These are phyloP conservation scores for Chromoteleia sp. DNA, from an alignment of 2,888 invertebrate genomes.

Conservation along the genomic window DNA sequence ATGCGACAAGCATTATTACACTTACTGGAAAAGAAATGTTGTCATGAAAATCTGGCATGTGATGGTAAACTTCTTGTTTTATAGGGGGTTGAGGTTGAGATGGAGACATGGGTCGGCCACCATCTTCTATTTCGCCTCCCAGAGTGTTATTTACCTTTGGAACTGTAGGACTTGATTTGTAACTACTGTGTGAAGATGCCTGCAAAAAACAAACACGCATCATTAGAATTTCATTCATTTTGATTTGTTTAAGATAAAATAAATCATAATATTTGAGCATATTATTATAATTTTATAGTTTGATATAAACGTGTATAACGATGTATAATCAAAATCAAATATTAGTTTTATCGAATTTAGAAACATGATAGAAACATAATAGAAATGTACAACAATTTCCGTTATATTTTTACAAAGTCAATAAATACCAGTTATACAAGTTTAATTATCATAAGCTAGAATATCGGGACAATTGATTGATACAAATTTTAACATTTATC, in stretches of 20 bases:
- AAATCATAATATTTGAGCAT: too few relatives aligned
- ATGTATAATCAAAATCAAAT: too few relatives aligned
- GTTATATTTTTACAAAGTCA: too few relatives aligned
- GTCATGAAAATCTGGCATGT: conserved; percentile 85
- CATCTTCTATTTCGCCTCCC: conserved; percentile 86
- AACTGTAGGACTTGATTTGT: conserved; percentile 87
- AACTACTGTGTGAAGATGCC: conserved; percentile 88
- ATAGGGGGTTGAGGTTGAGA: conserved; percentile 86
- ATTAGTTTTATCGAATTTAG: too few relatives aligned
- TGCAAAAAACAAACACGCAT: conserved; percentile 78
- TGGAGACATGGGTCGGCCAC: conserved; percentile 86
- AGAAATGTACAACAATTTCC: too few relatives aligned
- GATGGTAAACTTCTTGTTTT: conserved; percentile 88
- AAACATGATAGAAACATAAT: too few relatives aligned
- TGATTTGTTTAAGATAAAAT: conserved; percentile 13
- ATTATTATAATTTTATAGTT: too few relatives aligned
- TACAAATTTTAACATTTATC: conserved; percentile 20
- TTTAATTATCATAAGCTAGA: too few relatives aligned
- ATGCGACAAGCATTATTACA: conserved; percentile 67
- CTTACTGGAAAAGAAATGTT: conserved; percentile 84
- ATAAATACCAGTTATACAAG: too few relatives aligned
- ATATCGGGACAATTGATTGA: not conserved
- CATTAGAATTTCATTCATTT: too few relatives aligned
- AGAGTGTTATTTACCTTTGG: conserved; percentile 88
- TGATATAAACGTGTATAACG: too few relatives aligned